Conservation (phyloP, 2,113 vertebrate genomes). For the Pitta sordida region DNA sequence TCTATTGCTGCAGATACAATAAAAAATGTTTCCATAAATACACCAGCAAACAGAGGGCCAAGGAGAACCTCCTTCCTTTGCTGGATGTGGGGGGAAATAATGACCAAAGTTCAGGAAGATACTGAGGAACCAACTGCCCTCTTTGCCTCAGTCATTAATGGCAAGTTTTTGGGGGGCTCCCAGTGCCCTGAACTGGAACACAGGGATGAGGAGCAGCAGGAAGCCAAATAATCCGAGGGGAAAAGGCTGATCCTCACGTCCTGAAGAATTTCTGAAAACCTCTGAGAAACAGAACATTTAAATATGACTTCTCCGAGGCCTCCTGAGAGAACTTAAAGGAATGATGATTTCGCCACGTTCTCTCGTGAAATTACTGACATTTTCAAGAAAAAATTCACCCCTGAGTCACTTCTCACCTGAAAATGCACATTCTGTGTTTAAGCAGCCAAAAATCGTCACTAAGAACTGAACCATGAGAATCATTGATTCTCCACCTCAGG, state of each 20-base stretch:
- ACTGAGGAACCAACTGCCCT: background rate
- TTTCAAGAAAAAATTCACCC: background rate
- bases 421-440: background rate
- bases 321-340: background rate
- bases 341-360: background rate
- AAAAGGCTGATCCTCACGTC: background rate
- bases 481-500: background rate
- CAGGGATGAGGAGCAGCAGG: background rate
- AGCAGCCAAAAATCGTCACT: background rate
- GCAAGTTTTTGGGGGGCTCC: background rate
- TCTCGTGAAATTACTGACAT: background rate
- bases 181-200: background rate
- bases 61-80: background rate
- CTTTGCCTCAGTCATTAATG: background rate
- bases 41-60: background rate
- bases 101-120: background rate
- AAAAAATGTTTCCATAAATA: background rate
- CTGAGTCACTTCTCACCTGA: background rate
- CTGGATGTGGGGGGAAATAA: background rate
- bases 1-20: background rate
- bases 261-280: background rate
- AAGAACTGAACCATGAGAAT: background rate
- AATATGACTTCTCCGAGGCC: background rate
- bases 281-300: background rate
- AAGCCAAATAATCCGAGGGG: background rate